Evolutionary conservation across 2,888 invertebrate genomes (phyloP), one percentile per base, ranked within the genome.

Genomic region (Aleiodes alternator): DNA sequence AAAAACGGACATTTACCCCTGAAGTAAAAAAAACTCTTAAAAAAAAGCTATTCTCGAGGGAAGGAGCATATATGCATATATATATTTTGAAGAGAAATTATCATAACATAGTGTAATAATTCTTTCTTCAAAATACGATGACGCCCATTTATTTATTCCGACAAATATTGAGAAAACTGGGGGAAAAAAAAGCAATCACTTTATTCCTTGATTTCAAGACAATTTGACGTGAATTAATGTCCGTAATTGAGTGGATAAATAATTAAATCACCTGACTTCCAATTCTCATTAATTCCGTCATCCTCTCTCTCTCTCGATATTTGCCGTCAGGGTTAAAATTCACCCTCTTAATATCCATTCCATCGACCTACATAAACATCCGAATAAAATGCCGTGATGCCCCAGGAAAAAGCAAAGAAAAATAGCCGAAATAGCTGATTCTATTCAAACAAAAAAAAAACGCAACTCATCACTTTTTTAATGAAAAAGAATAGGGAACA

Each of bases 1-100:
- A 11, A 38, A 43, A 53, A 64, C 50, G 48, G 43, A 61, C 61
- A 5, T 61, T 61, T 38, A 38, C 61, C 61, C 61, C n/a, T 2
- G 16, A 9, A 16, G 7, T 9, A 29, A 29, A 29, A 16, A 29
- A 29, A 4, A 12, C 23, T 23, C 23, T 23, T n/a, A 9, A 29
- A 57, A 6, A 11, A 7, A 57, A 1, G 4, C 12, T 14, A 57
- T 29, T 29, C 57, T 29, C 57, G 31, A 11, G 55, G 16, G 55
- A 43, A 43, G 7, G 1, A 9, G n/a, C 53, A 53, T 53, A 9
- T 5, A 9, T 8, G n/a, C 1, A 53, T n/a, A n/a, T n/a, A n/a
- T n/a, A n/a, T n/a, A n/a, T n/a, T n/a, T n/a, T n/a, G n/a, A n/a
- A n/a, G n/a, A n/a, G n/a, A n/a, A n/a, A n/a, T n/a, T n/a, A n/a